Conservation (phyloP, 2,113 vertebrate species). For the Periophthalmus modestus region DNA sequence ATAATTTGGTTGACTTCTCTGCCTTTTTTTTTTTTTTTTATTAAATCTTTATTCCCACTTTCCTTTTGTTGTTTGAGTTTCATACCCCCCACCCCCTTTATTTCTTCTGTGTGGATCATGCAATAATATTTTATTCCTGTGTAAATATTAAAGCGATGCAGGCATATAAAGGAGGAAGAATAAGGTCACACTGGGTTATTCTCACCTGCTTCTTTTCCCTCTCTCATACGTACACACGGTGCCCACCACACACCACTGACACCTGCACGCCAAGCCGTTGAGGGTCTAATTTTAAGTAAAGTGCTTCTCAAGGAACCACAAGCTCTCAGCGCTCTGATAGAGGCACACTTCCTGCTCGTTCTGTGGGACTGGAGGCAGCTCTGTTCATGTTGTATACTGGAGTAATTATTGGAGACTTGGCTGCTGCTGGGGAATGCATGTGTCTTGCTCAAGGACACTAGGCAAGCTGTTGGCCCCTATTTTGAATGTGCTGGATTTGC, state of each 20-base stretch:
- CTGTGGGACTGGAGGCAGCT: constrained; percentile 42
- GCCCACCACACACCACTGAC: constrained; percentile 48
- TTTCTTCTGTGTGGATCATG: constrained; percentile 49
- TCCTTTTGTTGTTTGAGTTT: constrained; percentile 16
- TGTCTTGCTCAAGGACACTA: constrained; percentile 58
- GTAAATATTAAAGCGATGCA: constrained; percentile 67
- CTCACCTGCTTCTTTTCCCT: constrained; percentile 51
- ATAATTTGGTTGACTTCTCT: constrained; percentile 3
- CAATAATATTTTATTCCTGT: constrained; percentile 70
- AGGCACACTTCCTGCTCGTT: constrained; percentile 55
- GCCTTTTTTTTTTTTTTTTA: constrained; percentile 20
- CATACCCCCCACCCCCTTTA: constrained; percentile 26
- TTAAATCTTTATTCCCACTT: constrained; percentile 1
- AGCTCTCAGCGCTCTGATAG: constrained; percentile 64
- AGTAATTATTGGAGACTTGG: constrained; percentile 60
- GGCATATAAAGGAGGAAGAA: constrained; percentile 60
- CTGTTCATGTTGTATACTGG: constrained; percentile 51
- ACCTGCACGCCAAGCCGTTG: constrained; percentile 70
- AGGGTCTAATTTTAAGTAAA: constrained; percentile 77
- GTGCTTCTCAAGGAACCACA: constrained; percentile 75
- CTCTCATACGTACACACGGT: constrained; percentile 11
- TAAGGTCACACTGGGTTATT: constrained; percentile 66
- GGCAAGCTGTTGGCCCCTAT: constrained; percentile 28
- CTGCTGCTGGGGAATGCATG: constrained; percentile 16
- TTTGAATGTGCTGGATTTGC: constrained; percentile 30